Base-by-base conservation (phyloP, 2,797 vertebrate species). In the Calcarius lapponicus region DNA sequence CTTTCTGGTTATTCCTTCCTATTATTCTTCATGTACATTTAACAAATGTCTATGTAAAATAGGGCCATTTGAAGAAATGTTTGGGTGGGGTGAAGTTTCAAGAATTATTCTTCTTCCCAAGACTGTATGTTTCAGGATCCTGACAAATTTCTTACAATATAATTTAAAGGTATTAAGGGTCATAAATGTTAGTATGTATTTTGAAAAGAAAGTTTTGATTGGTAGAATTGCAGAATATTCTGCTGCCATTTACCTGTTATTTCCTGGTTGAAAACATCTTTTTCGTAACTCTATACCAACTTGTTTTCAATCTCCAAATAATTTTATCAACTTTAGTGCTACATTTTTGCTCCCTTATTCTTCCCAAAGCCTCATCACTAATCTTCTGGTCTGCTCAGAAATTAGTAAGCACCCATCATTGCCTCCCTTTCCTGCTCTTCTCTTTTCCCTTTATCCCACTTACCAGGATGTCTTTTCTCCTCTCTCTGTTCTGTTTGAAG, bases 41-140 rank as follows among this genome's bases (percentile, higher is more conserved):
- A 93, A 80, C 78, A 81, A 95, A 90, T 32, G 53, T 83, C 42
- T 78, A 6, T 94, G 75, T 71, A 94, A 97, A 96, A 96, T 60
- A 92, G 73, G 79, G 36, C 43, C 9, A 3, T 80, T 88, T 82
- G 67, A 86, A 87, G n/a, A 70, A 50, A 31, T 70, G 26, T 58
- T 92, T 96, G 62, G 43, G 2, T 95, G 80, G 65, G 67, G 34
- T 81, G 56, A 93, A 61, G 36, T 86, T 69, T 73, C 67, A 71
- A 42, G 82, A 85, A 88, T 76, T 21, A 50, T 67, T 71, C 25
- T 19, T 86, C 61, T 31, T 86, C 21, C 15, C 32, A 62, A 42
- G 43, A 51, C 32, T 80, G 16, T 79, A 12, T 62, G n/a, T 76
- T 94, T 82, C 71, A 82, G 45, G 26, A 87, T 93, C n/a, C 36